Conservation (phyloP, 1,140 invertebrate genomes). For the Hylyphantes graminicola region DNA sequence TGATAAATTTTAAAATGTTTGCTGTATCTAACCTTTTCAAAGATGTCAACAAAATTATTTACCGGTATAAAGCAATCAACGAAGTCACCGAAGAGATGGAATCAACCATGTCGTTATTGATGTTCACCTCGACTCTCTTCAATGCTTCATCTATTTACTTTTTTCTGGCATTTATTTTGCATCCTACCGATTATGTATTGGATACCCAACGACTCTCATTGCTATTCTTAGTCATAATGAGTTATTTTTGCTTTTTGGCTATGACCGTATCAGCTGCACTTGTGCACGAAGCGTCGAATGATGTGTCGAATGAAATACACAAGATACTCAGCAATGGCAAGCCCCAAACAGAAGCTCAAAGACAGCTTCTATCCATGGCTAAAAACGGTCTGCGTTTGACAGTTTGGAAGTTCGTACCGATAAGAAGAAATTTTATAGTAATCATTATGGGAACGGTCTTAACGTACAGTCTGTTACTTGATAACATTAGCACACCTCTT, state of each 20-base stretch:
- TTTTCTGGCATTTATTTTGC: neutral
- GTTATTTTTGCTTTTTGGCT: neutral
- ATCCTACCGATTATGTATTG: neutral
- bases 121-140: neutral
- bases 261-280: neutral
- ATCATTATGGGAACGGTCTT: neutral
- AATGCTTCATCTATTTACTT: neutral
- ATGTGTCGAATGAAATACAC: neutral
- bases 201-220: neutral
- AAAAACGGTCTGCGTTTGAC: neutral
- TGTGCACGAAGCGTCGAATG: neutral
- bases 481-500: no score
- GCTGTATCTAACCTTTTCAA: neutral
- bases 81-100: neutral
- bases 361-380: neutral
- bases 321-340: neutral
- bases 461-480: neutral
- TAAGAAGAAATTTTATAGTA: neutral
- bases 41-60: neutral
- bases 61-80: neutral
- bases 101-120: neutral
- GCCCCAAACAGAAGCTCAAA: neutral
- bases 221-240: neutral
- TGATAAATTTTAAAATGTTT: neutral
- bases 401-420: neutral